These are phyloP conservation scores for Coptodon bakossiorum DNA, from an alignment of 2,113 vertebrate genomes.

Conservation along the genomic window DNA sequence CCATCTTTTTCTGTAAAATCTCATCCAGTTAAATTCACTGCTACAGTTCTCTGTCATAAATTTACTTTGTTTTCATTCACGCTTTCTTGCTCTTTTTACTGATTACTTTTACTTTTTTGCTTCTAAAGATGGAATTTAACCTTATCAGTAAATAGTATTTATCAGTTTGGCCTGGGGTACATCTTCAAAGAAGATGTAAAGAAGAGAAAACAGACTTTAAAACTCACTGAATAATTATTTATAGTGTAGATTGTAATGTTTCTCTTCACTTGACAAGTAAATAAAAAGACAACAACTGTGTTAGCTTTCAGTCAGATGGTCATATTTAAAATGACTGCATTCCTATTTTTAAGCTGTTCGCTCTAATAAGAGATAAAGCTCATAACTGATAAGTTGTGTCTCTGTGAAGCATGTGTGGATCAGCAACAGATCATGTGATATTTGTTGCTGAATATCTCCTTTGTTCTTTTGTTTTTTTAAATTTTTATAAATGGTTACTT, in stretches of 20 bases:
- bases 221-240: background rate
- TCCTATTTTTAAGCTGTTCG: background rate
- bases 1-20: background rate
- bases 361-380: background rate
- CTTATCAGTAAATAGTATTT: background rate
- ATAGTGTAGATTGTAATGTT: background rate
- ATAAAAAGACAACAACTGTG: background rate
- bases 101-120: background rate
- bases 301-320: background rate
- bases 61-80: background rate
- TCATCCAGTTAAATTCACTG: background rate
- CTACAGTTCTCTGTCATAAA: background rate
- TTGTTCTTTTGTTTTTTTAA: background rate
- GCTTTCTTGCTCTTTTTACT: background rate
- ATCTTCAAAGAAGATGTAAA: background rate
- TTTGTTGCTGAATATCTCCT: conserved; percentile 24
- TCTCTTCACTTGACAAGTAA: background rate
- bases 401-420: conserved; percentile 7
- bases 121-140: background rate
- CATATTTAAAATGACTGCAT: background rate
- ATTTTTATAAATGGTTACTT: background rate
- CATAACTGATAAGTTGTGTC: background rate
- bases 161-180: background rate
- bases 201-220: background rate
- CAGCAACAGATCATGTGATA: conserved; percentile 29